These are phyloP conservation scores for Parasteatoda lunata DNA, from an alignment of 2,888 invertebrate species.

Conservation along the genomic window DNA sequence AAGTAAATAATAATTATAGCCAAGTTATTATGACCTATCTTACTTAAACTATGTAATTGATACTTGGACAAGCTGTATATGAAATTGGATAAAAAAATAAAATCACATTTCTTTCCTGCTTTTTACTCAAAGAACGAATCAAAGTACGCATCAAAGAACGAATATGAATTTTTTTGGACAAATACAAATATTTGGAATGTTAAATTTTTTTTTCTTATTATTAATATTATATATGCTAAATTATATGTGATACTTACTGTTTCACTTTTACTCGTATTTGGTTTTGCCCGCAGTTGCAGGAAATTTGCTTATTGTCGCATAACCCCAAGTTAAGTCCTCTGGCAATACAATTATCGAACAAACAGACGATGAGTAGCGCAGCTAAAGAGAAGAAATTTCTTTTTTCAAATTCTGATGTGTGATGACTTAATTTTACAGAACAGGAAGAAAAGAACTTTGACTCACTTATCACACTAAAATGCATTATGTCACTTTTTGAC, in stretches of 20 bases:
- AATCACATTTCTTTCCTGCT: too few species aligned
- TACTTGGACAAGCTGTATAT: too few species aligned
- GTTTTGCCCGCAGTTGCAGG: conserved; percentile 56
- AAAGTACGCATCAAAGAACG: background rate
- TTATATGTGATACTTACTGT: conserved; percentile 34
- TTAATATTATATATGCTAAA: background rate
- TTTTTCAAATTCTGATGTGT: too few species aligned
- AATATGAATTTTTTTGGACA: background rate
- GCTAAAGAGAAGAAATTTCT: conserved; percentile 17
- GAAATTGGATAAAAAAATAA: too few species aligned
- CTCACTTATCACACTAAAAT: too few species aligned
- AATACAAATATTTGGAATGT: background rate
- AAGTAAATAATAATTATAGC: too few species aligned
- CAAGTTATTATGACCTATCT: too few species aligned
- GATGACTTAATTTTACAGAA: too few species aligned
- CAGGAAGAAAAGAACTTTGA: too few species aligned
- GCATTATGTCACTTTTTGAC: too few species aligned
- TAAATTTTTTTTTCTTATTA: background rate
- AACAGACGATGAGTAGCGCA: conserved; percentile 19
- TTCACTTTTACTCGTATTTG: conserved; percentile 31
- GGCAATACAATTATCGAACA: conserved; percentile 16
- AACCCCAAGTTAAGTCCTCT: conserved; percentile 63
- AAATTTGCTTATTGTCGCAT: conserved; percentile 62
- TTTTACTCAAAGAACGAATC: background rate
- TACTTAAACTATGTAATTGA: too few species aligned